These are phyloP conservation scores for Leptinotarsa tumamoca DNA, from an alignment of 2,888 invertebrate species.

Conservation along the genomic window DNA sequence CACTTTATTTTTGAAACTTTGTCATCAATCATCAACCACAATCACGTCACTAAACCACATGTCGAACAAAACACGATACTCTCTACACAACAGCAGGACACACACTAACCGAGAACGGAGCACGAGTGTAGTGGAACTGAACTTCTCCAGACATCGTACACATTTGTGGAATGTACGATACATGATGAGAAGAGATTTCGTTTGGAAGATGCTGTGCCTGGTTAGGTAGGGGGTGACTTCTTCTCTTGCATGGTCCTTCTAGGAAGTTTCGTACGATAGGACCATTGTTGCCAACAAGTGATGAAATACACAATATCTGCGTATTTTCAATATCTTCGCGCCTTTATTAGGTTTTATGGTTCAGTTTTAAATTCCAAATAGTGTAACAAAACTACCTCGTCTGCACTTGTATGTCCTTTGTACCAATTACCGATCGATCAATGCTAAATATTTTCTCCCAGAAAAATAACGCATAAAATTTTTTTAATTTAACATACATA, in stretches of 20 bases:
- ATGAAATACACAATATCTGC: not conserved
- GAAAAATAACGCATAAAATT: too few species aligned
- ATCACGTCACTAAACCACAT: slow-evolving; percentile 12
- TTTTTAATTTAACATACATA: too few species aligned
- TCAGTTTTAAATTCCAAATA: too few species aligned
- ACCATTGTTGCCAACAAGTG: not conserved
- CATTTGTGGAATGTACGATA: slow-evolving; percentile 36
- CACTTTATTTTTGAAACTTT: slow-evolving; percentile 3
- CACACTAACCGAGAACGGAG: not conserved
- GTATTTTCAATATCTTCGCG: too few species aligned
- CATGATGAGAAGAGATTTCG: slow-evolving; percentile 33
- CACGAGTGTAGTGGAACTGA: not conserved
- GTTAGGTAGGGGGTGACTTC: slow-evolving; percentile 27
- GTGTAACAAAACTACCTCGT: too few species aligned
- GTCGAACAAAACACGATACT: slow-evolving; percentile 2
- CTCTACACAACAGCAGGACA: not conserved
- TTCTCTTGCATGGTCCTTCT: slow-evolving; percentile 32
- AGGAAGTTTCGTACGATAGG: slow-evolving; percentile 39
- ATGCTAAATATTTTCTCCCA: too few species aligned
- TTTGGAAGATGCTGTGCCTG: slow-evolving; percentile 28
- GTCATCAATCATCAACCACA: slow-evolving; percentile 15
- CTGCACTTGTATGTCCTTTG: too few species aligned
- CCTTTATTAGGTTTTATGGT: too few species aligned
- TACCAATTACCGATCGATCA: too few species aligned
- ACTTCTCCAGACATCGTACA: slow-evolving; percentile 28